Evolutionary conservation across 2,888 invertebrate genomes (phyloP), one percentile per base, ranked within the genome.

Genomic region (Aphelenchoides bicaudatus): DNA sequence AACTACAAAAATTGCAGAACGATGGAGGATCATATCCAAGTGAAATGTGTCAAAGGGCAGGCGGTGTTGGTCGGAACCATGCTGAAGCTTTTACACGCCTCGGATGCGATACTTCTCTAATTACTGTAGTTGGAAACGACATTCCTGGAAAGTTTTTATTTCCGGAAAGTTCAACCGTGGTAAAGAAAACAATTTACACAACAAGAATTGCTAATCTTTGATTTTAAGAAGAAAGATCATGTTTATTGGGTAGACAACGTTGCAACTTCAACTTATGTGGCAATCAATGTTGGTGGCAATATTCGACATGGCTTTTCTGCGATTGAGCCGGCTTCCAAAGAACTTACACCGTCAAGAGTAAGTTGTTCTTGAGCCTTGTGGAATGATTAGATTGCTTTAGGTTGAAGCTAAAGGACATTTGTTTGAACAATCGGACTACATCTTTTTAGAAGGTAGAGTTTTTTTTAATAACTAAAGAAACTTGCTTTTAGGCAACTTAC

Each of bases 61-160:
- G 94, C 10, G 96, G 96, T 13, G 96, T 96, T 0, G 94, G 87
- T 0, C 85, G 93, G 51, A 96, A 96, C 80, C 84, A 94, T 54
- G 89, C 90, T 1, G 90, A 91, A 73, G 89, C 89, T 21, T 82
- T 96, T 51, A 85, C 85, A 10, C 67, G 66, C 39, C 57, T 71
- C 2, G 69, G 65, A 8, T 63, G 66, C 39, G 59, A 68, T 25
- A 56, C 68, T 0, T 54, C 65, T 25, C 85, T 92, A 43, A 83
- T 92, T 38, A 87, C 90, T 0, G 87, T 87, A 0, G 79, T 91
- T 2, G 91, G 90, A 0, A 82, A 85, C 54, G 91, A 91, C 79
- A 63, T 70, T 8, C 77, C 80, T 61, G 80, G 60, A 0, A 48
- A 59, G 10, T 66, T 58, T 23, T 53, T 69, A 25, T n/a, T 43